Evolutionary conservation across 2,797 vertebrate genomes (phyloP), one percentile per base, ranked within the genome.

Genomic region (Phoebastria nigripes): DNA sequence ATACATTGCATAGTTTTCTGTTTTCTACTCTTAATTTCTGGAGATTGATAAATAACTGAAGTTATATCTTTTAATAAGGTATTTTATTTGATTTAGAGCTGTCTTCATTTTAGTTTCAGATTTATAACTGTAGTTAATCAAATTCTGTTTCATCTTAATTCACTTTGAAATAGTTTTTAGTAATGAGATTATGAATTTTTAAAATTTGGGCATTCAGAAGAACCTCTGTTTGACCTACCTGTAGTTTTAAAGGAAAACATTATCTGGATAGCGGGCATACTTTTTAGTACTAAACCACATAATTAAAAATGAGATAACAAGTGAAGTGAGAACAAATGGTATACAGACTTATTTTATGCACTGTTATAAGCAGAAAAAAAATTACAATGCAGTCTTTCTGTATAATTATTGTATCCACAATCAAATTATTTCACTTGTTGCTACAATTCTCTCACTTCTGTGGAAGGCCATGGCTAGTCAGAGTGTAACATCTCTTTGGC

Each of bases 101-200:
- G n/a, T 91, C 73, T 78, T 71, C 15, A 28, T 89, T 87, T 89
- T 65, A 26, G 19, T 59, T 66, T 81, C 81, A 82, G 90, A 92
- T 88, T 82, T 93, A 67, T 87, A 76, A 52, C n/a, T 28, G 31
- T 67, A 70, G 44, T 93, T 92, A 79, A 91, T 96, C 61, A 91
- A 41, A 76, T 87, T 82, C 82, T 51, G 63, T 83, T 93, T n/a
- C 62, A 94, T 46, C 70, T 81, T 89, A 73, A 66, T 96, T 98
- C 95, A 73, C 58, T 90, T 92, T 72, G 71, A 63, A 94, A 90
- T 95, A 81, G 69, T 81, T 91, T 69, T 73, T 70, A 61, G 37
- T 86, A 89, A 95, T 69, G 88, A 94, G 93, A 49, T 94, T 25
- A 82, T 9, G 6, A 82, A 16, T 93, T 92, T 93, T 92, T 87